These are phyloP conservation scores for Trachymyrmex septentrionalis DNA, from an alignment of 1,140 invertebrate genomes.

Conservation along the genomic window DNA sequence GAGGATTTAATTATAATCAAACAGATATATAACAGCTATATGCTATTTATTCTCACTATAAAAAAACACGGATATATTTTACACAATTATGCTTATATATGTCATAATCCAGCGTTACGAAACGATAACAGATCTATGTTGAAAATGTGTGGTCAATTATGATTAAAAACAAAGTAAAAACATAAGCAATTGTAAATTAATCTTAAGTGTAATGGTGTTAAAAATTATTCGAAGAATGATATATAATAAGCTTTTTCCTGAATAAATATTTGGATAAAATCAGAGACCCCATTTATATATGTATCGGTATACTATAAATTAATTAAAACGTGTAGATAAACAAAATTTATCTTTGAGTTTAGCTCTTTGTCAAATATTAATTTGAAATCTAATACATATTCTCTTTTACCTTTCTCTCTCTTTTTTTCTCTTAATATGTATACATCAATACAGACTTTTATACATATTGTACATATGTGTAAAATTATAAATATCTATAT, in stretches of 20 bases:
- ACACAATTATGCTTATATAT: slow-evolving; percentile 42
- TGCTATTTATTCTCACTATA: slow-evolving; percentile 60
- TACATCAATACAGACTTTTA: slow-evolving; percentile 56
- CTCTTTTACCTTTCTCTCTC: neutral
- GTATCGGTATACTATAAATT: neutral
- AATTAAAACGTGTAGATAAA: neutral
- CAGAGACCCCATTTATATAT: neutral
- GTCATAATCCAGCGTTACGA: slow-evolving; percentile 13
- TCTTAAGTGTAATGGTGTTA: slow-evolving; percentile 50
- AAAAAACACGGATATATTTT: slow-evolving; percentile 64
- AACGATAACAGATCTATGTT: slow-evolving; percentile 51
- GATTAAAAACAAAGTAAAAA: slow-evolving; percentile 32
- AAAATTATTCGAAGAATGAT: slow-evolving; percentile 20
- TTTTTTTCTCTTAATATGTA: neutral
- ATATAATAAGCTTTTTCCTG: neutral
- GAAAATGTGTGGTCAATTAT: neutral
- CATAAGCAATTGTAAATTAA: neutral
- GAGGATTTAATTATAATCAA: neutral
- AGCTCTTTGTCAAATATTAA: neutral
- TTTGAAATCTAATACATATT: slow-evolving; percentile 6
- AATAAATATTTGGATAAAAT: slow-evolving; percentile 30
- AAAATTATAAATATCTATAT: slow-evolving; percentile 56
- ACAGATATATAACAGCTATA: slow-evolving; percentile 33
- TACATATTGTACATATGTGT: slow-evolving; percentile 58
- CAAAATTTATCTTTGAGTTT: slow-evolving; percentile 4